phyloP scores from a whole-genome alignment of 2,888 invertebrate genomes.

The Zaprionus obscuricornis region DNA sequence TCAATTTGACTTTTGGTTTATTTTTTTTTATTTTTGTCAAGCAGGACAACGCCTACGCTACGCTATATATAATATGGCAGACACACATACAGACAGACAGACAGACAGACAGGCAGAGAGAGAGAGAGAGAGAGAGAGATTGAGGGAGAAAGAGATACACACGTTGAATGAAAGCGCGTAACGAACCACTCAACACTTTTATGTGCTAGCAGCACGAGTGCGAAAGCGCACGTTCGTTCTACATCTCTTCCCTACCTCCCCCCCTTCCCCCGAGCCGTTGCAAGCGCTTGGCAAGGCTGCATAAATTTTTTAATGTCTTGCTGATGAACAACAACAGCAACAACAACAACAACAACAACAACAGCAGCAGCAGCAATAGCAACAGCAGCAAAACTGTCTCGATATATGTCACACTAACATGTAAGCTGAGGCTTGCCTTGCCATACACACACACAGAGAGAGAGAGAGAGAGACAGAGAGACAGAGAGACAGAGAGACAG shows the following conservation, averaged over 20 bases:
- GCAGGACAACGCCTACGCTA: constrained; percentile 41
- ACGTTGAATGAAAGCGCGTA: constrained; percentile 41
- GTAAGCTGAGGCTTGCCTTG: constrained; percentile 1
- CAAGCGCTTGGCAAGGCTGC: constrained; percentile 34
- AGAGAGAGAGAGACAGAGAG: neutral
- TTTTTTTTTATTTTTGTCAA: too few species aligned
- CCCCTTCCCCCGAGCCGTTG: neutral
- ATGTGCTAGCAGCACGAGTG: constrained; percentile 16
- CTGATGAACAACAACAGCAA: too few species aligned
- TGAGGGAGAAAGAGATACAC: too few species aligned
- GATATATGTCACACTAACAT: constrained; percentile 59
- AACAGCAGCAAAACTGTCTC: constrained; percentile 22
- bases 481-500: neutral
- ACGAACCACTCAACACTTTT: constrained; percentile 61
- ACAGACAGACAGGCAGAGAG: constrained; percentile 1
- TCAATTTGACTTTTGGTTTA: too few species aligned
- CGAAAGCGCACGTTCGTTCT: too few species aligned
- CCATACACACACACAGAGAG: neutral
- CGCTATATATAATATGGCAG: constrained; percentile 43
- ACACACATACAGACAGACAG: constrained; percentile 3
- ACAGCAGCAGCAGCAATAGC: constrained; percentile 5
- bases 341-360: too few species aligned
- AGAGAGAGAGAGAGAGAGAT: neutral
- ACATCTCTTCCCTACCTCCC: too few species aligned
- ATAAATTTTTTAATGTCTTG: constrained; percentile 63